These are phyloP conservation scores for Syritta pipiens DNA, from an alignment of 2,888 invertebrate genomes.

Conservation along the genomic window DNA sequence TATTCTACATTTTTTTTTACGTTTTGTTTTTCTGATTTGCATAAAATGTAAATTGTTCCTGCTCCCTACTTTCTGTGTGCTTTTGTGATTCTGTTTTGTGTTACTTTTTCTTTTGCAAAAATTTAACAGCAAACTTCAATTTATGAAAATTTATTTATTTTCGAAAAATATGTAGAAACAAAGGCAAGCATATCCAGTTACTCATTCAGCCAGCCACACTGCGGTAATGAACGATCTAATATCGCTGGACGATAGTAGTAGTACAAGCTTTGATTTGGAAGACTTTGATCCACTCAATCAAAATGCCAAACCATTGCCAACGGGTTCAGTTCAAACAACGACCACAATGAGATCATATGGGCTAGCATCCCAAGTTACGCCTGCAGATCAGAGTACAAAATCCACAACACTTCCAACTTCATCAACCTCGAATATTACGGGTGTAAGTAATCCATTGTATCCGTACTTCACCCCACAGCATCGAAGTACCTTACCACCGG, in stretches of 20 bases:
- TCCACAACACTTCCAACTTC: slow-evolving; percentile 76
- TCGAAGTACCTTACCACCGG: slow-evolving; percentile 71
- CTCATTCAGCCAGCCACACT: slow-evolving; percentile 60
- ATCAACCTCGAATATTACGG: slow-evolving; percentile 70
- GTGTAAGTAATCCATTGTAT: slow-evolving; percentile 80
- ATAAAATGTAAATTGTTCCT: slow-evolving; percentile 50
- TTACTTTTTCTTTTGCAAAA: neutral
- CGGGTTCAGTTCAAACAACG: slow-evolving; percentile 44
- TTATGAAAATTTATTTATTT: slow-evolving; percentile 2
- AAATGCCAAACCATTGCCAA: slow-evolving; percentile 79
- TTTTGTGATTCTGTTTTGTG: slow-evolving; percentile 29
- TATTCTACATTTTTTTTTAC: slow-evolving; percentile 15
- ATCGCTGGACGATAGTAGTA: slow-evolving; percentile 84
- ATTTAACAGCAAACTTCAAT: neutral
- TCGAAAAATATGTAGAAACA: slow-evolving; percentile 52
- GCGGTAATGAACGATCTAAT: slow-evolving; percentile 82
- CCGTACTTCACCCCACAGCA: slow-evolving; percentile 80
- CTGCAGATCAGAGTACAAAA: slow-evolving; percentile 70
- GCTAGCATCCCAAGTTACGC: slow-evolving; percentile 37
- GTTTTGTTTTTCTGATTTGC: slow-evolving; percentile 48
- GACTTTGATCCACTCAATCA: slow-evolving; percentile 84
- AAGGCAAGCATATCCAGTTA: slow-evolving; percentile 60
- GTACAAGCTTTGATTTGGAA: slow-evolving; percentile 82
- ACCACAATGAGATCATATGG: slow-evolving; percentile 40
- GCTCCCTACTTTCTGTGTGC: slow-evolving; percentile 33